phyloP scores from a whole-genome alignment of 2,797 vertebrate genomes.

The Sparidentex hasta region DNA sequence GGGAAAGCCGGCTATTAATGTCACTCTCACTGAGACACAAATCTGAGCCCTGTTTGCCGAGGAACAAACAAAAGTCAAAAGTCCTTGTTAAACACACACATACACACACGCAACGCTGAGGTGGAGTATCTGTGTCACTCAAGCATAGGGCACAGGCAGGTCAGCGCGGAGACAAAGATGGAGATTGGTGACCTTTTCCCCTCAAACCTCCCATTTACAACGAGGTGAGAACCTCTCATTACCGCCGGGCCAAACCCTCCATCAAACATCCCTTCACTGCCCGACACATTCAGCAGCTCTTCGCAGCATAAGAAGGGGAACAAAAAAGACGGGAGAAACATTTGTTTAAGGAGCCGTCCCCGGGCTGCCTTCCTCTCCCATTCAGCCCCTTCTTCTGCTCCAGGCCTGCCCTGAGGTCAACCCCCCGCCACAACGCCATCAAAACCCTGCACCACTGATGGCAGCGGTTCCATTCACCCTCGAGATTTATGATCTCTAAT shows the following conservation, averaged over 20 bases:
- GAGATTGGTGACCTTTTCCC: slow-evolving; percentile 61
- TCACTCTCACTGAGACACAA: slow-evolving; percentile 31
- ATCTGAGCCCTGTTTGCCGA: slow-evolving; percentile 1
- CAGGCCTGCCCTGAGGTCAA: slow-evolving; percentile 76
- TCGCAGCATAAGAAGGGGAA: slow-evolving; percentile 51
- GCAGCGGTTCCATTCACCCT: slow-evolving; percentile 73
- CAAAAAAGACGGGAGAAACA: slow-evolving; percentile 76
- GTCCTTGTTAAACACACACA: slow-evolving; percentile 32
- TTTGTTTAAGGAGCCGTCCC: slow-evolving; percentile 78
- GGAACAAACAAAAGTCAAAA: slow-evolving; percentile 38
- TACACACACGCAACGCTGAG: slow-evolving; percentile 30
- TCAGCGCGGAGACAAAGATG: slow-evolving; percentile 70
- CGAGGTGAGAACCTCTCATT: slow-evolving; percentile 74
- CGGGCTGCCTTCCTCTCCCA: slow-evolving; percentile 65
- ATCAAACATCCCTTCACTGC: slow-evolving; percentile 67
- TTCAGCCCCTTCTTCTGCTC: slow-evolving; percentile 73
- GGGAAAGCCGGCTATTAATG: slow-evolving; percentile 24
- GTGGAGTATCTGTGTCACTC: slow-evolving; percentile 54
- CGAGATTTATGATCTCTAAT: slow-evolving; percentile 86
- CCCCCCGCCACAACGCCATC: slow-evolving; percentile 62
- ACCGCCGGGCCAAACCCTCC: slow-evolving; percentile 47
- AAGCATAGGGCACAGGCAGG: slow-evolving; percentile 61
- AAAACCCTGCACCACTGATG: slow-evolving; percentile 64
- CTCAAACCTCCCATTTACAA: slow-evolving; percentile 75
- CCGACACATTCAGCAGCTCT: slow-evolving; percentile 61